Base-by-base conservation (phyloP, 2,797 vertebrate genomes). In the Acipenser ruthenus region DNA sequence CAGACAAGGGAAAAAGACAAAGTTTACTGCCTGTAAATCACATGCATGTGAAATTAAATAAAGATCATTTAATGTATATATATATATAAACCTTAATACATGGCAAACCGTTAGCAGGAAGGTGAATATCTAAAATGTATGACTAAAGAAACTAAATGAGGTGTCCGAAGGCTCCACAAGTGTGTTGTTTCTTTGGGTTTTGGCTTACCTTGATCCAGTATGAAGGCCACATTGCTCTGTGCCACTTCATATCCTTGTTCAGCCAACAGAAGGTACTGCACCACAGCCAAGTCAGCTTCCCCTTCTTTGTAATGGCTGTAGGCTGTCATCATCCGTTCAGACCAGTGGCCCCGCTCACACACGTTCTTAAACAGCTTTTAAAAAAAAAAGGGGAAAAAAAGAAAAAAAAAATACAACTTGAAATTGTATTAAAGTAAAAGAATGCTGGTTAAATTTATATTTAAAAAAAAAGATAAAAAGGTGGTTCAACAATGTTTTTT, bases 201-300 rank as follows among this genome's bases (percentile, higher is more conserved):
- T 3, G 23, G 11, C 94, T 93, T 88, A 99, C 97, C 93, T 82
- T 99, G 97, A 84, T 99, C 97, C 6, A 99, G 90, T 72, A 99
- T 91, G 83, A 97, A 99, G 80, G 96, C 97, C 60, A 96, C 95
- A 3, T 99, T 99, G 89, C 97, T 99, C 76, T 99, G 97, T 2
- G 97, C 96, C 62, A 98, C 95, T 77, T 99, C 97, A 0, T 98
- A 99, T 74, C 97, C 97, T 81, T 99, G 97, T 70, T 99, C 97
- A 0, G 96, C 93, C 83, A 99, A 83, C 66, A 99, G 82, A 69
- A 98, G 89, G 75, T 99, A 99, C 61, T 98, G 96, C 62, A 93
- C 87, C 69, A 99, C 83, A 0, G 96, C 94, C 0, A 92, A 85
- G 2, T 99, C 94, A 8, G 90, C 82, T 74, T 95, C 89, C 0